Conservation (phyloP, 2,113 vertebrate genomes). For the Charina bottae region DNA sequence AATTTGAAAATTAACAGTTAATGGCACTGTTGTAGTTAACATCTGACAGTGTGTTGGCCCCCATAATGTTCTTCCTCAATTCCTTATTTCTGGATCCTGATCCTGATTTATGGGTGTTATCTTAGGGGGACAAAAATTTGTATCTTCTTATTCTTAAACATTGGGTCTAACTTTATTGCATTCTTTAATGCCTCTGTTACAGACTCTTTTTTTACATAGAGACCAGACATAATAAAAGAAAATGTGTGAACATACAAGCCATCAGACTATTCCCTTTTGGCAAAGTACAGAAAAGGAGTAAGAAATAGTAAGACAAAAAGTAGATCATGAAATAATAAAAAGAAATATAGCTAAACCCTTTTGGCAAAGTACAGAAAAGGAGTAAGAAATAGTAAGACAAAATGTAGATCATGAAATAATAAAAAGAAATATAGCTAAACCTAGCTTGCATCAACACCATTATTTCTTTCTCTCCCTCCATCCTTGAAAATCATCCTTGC, state of each 20-base stretch:
- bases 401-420: too few relatives aligned
- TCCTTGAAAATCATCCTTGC: too few relatives aligned
- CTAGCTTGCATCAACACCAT: too few relatives aligned
- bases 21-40: neutral
- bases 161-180: neutral
- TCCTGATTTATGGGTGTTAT: neutral
- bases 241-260: neutral
- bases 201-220: neutral
- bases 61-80: neutral
- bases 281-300: too few relatives aligned
- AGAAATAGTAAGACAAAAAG: too few relatives aligned
- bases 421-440: too few relatives aligned
- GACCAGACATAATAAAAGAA: neutral
- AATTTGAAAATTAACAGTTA: neutral
- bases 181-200: neutral
- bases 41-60: neutral
- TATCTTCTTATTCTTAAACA: neutral
- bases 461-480: too few relatives aligned
- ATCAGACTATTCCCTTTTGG: too few relatives aligned
- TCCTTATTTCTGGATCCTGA: neutral
- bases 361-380: too few relatives aligned
- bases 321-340: too few relatives aligned
- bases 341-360: too few relatives aligned
- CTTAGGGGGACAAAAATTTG: neutral
- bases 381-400: too few relatives aligned